Base-by-base conservation (phyloP, 30 jellyfish, hydroid and myxozoan genomes). In the Haliclystus octoradiatus region DNA sequence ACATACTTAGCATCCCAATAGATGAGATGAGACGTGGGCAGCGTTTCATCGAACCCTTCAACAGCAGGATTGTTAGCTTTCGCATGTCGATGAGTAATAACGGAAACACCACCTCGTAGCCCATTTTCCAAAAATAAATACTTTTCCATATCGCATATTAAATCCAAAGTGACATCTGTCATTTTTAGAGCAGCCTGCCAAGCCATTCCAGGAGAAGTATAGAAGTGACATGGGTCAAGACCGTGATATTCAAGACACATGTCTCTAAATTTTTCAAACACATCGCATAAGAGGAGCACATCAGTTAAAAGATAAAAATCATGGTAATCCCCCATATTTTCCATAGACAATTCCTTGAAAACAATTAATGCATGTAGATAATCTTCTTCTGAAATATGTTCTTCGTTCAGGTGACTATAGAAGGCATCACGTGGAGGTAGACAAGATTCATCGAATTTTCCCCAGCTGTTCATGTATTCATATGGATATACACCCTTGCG, bases 1-100 rank as follows among this genome's bases (percentile, higher is more conserved):
- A n/a, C n/a, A n/a, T n/a, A n/a, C n/a, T 84, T 84, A 24, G 94
- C 94, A 62, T 84, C 94, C 33, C 65, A 67, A 31, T 84, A 84
- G 74, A 49, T 69, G 14, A 82, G 50, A 32, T 74, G 49, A 62
- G 46, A 63, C 26, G 89, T 30, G 33, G 74, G 63, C 31, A 32
- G 34, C 50, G 50, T 35, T 14, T 23, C 34, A 52, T 82, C 73
- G 60, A 23, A 75, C n/a, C 9, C 3, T 24, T 34, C 23, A 64
- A 51, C 31, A 53, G 50, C 26, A 13, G 79, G 60, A 23, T 65
- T 52, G 62, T 76, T 66, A 26, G 89, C 89, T 52, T 65, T 51
- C 2, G 67, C 81, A 30, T 76, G 63, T 31, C 80, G 77, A 52
- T 78, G 84, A 28, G 72, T 33, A 28, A 69, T 69, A 26, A 3